phyloP scores from a whole-genome alignment of 1,140 invertebrate genomes.

The Lasaia peninsularis region DNA sequence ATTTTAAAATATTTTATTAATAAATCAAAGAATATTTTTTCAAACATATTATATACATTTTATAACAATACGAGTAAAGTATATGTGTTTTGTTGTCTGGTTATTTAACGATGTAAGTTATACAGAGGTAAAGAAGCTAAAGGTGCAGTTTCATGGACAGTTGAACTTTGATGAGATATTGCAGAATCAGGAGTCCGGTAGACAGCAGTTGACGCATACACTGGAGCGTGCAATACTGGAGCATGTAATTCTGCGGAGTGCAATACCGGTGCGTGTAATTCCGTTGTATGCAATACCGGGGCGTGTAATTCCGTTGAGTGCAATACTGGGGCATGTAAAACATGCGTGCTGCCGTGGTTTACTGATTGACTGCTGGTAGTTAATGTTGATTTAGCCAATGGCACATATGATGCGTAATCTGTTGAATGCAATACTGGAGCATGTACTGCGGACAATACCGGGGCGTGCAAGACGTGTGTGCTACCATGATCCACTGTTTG shows the following conservation, averaged over 20 bases:
- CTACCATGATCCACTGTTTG: constrained; percentile 58
- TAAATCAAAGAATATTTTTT: too few relatives aligned
- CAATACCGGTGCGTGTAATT: constrained; percentile 32
- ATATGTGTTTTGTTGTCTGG: neutral
- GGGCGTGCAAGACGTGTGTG: constrained; percentile 35
- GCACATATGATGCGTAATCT: constrained; percentile 13
- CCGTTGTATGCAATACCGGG: constrained; percentile 30
- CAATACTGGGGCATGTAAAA: constrained; percentile 31
- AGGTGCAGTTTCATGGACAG: constrained; percentile 51
- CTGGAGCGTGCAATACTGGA: constrained; percentile 39
- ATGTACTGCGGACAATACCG: constrained; percentile 31
- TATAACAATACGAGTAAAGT: too few relatives aligned
- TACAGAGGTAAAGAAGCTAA: constrained; percentile 35
- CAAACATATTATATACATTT: too few relatives aligned
- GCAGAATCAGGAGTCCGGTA: constrained; percentile 47
- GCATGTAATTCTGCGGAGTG: constrained; percentile 22
- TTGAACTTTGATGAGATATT: constrained; percentile 49
- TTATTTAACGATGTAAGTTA: constrained; percentile 28
- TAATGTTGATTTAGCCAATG: constrained; percentile 46
- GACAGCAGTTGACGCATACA: constrained; percentile 34
- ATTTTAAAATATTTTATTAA: too few relatives aligned
- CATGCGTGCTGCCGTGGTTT: constrained; percentile 46
- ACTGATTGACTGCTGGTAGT: constrained; percentile 49
- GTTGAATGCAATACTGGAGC: neutral
- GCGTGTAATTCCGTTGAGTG: constrained; percentile 47